Evolutionary conservation across 35 echinoderm and acorn worm genomes (phyloP), one percentile per base, ranked within the genome.

Genomic region (Apostichopus japonicus): DNA sequence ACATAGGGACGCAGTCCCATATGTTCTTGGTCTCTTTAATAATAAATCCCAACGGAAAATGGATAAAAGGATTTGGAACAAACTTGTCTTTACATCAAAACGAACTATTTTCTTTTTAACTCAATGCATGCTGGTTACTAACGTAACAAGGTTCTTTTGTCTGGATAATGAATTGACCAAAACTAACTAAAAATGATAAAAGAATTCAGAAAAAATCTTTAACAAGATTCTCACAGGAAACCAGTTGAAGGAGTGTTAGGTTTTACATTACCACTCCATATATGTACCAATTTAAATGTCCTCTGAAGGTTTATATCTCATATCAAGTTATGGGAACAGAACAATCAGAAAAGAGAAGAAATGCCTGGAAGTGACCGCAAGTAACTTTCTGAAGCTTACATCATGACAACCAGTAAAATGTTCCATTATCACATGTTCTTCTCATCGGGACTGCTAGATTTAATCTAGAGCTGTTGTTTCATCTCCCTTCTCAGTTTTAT

Each of bases 251-350:
- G 17, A 75, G 22, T 19, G 15, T 75, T 7, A 75, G n/a, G 15
- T 15, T 75, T 23, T 75, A 21, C n/a, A 19, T 75, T 75, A 21
- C 15, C 6, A 75, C 63, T 67, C 11, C 9, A 23, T 75, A 6
- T 19, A 17, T 75, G 71, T 19, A 23, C n/a, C 70, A 75, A 7
- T 75, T 75, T 75, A 75, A 19, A 67, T 44, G 33, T 44, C 33
- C 33, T 13, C 57, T 10, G 57, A 10, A 61, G 57, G 57, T 10
- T 61, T 61, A 61, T 23, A 19, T 75, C n/a, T 6, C 7, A 75
- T 75, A 24, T 75, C 71, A 75, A 75, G 71, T 75, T 75, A 23
- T 75, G 71, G 71, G 71, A 75, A 75, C 71, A 75, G 22, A 75
- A 21, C 19, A 19, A 67, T 11, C 63, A 67, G 63, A 67, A 67